Conservation (phyloP, 1,140 invertebrate species). For the Cydia fagiglandana region DNA sequence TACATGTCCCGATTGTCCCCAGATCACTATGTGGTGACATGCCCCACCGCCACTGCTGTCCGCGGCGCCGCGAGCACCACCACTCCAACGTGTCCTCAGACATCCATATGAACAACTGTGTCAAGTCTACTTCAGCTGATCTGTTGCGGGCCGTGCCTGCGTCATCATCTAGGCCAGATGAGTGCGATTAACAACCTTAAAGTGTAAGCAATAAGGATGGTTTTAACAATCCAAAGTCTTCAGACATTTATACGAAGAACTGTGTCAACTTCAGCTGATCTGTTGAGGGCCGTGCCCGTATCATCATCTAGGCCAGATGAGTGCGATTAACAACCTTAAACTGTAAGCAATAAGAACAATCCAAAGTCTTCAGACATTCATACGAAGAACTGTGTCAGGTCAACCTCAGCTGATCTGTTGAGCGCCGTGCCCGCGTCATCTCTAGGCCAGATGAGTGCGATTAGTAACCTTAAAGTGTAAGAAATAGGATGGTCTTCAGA, state of each 20-base stretch:
- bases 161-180: constrained; percentile 61
- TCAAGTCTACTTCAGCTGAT: constrained; percentile 70
- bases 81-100: constrained; percentile 72
- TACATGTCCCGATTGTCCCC: neutral
- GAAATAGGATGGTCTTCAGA: no score
- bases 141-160: constrained; percentile 58
- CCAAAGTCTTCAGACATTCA: constrained; percentile 55
- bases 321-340: no score
- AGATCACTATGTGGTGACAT: constrained; percentile 64
- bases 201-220: neutral
- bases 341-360: neutral
- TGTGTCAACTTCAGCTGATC: neutral
- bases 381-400: constrained; percentile 57
- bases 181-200: constrained; percentile 33
- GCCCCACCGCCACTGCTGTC: constrained; percentile 57
- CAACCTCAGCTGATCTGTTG: neutral
- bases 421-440: constrained; percentile 55
- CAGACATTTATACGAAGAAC: constrained; percentile 72
- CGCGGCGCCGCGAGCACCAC: constrained; percentile 56
- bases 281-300: constrained; percentile 46
- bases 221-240: no score
- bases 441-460: constrained; percentile 54
- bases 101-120: constrained; percentile 72
- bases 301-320: constrained; percentile 62
- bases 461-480: neutral